Percentiles rank a stretch among this genome's conserved stretches.
Evolutionary conservation across 2,113 vertebrate genomes (phyloP).

Genomic region (Delphinapterus leucas): DNA sequence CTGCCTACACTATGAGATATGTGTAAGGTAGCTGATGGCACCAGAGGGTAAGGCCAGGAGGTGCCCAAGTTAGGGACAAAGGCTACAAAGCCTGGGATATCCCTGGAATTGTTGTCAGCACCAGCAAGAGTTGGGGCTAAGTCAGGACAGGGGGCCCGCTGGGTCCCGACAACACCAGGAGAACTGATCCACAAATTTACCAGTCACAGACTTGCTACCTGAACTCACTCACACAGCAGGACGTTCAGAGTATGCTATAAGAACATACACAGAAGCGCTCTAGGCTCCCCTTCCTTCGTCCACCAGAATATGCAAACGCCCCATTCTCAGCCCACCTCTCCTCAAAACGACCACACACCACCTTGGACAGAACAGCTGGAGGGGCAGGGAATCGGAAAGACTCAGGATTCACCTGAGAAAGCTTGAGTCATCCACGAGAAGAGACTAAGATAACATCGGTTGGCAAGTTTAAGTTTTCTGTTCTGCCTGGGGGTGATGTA

Average conservation of each 20-base stretch:
- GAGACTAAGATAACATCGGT: neutral
- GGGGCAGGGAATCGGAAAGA: neutral
- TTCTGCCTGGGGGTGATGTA: neutral
- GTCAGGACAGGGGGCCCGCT: neutral
- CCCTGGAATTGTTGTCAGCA: neutral
- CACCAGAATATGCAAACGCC: neutral
- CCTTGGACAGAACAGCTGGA: neutral
- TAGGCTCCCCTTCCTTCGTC: neutral
- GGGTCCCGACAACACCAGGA: neutral
- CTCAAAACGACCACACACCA: neutral
- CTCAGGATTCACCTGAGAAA: neutral
- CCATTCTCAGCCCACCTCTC: neutral
- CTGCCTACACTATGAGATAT: neutral
- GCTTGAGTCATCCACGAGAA: neutral
- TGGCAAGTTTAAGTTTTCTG: neutral
- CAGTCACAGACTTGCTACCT: neutral
- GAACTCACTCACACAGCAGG: neutral
- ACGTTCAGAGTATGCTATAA: neutral
- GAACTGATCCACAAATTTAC: neutral
- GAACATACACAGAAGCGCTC: neutral
- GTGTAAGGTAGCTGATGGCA: neutral
- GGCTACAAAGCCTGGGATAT: neutral
- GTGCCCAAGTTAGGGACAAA: neutral
- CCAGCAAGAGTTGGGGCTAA: neutral
- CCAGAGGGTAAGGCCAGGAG: neutral